These are phyloP conservation scores for Eupsittula cactorum DNA, from an alignment of 2,113 vertebrate genomes.

Conservation along the genomic window DNA sequence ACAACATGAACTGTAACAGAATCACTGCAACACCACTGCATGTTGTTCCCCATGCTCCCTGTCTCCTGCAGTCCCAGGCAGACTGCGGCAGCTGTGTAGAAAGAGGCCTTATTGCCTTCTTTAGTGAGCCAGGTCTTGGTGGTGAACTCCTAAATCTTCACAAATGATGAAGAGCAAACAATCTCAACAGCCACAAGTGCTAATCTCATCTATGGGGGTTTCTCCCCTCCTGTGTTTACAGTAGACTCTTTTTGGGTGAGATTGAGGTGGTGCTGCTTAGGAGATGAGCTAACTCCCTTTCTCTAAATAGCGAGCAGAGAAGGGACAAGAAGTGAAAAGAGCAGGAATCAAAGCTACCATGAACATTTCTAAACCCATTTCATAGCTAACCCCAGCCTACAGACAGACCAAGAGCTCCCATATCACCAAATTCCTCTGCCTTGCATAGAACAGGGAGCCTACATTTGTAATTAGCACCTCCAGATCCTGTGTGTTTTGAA, in stretches of 20 bases:
- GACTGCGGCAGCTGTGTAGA: neutral
- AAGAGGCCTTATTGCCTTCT: neutral
- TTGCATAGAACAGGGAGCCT: neutral
- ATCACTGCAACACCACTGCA: neutral
- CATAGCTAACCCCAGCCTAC: neutral
- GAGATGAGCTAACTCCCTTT: neutral
- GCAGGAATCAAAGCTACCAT: neutral
- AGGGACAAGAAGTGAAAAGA: neutral
- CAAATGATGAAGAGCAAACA: neutral
- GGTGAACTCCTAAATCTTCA: neutral
- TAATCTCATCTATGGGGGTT: neutral
- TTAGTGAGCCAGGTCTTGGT: neutral
- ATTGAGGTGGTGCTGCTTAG: neutral
- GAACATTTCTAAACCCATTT: neutral
- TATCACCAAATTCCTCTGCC: neutral
- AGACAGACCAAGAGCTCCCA: neutral
- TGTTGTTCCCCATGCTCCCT: fast-evolving
- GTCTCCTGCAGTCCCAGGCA: neutral
- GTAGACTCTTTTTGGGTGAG: neutral
- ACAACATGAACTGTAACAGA: neutral
- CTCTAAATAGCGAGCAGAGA: neutral
- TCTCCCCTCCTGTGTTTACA: neutral
- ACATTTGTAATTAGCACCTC: neutral
- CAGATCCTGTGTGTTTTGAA: neutral
- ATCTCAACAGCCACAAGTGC: neutral